phyloP scores from a whole-genome alignment of 1,140 invertebrate genomes.

The Stenopsyche tienmushanensis region DNA sequence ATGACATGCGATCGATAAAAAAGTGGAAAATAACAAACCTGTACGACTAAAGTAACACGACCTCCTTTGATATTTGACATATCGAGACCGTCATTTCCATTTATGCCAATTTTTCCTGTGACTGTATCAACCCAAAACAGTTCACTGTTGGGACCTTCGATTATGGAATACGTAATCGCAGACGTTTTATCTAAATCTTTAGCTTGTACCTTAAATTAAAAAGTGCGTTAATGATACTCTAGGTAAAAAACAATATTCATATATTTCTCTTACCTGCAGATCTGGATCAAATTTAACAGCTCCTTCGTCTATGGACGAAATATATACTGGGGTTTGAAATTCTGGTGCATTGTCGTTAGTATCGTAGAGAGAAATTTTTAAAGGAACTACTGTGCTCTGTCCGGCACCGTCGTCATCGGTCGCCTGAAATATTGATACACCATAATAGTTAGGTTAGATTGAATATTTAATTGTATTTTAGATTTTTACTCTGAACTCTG shows the following conservation, averaged over 20 bases:
- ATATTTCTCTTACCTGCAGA: conserved; percentile 49
- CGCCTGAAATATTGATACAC: conserved; percentile 58
- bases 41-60: conserved; percentile 57
- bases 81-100: conserved; percentile 61
- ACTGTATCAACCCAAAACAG: conserved; percentile 69
- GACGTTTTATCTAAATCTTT: conserved; percentile 80
- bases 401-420: conserved; percentile 81
- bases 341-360: conserved; percentile 85
- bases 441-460: background rate
- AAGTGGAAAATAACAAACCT: conserved; percentile 51
- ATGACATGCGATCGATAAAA: no score
- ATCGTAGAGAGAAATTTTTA: conserved; percentile 77
- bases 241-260: background rate
- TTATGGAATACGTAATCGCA: conserved; percentile 73
- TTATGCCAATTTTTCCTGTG: conserved; percentile 69
- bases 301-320: conserved; percentile 81
- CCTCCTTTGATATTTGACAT: conserved; percentile 62
- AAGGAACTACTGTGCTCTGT: conserved; percentile 71
- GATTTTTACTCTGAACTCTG: no score
- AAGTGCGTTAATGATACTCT: background rate
- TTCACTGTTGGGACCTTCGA: conserved; percentile 63
- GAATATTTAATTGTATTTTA: background rate
- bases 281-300: conserved; percentile 78
- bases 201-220: conserved; percentile 61
- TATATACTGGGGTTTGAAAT: conserved; percentile 72